These are phyloP conservation scores for Papilio glaucus DNA, from an alignment of 1,140 invertebrate species.

Conservation along the genomic window DNA sequence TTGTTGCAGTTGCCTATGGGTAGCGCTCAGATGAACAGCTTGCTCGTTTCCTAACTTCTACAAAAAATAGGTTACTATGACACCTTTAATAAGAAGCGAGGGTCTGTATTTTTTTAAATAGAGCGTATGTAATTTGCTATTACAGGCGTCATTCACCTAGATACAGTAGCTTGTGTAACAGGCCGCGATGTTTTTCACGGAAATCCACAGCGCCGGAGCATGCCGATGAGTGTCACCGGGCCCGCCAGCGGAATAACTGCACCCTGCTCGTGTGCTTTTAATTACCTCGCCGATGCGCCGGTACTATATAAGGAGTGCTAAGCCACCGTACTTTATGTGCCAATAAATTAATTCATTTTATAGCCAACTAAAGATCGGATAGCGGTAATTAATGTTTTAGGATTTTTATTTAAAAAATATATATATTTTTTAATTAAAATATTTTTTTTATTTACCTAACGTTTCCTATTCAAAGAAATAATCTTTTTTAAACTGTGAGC, in stretches of 20 bases:
- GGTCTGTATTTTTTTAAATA: conserved; percentile 16
- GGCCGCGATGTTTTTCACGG: conserved; percentile 57
- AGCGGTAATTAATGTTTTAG: conserved; percentile 8
- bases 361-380: conserved; percentile 19
- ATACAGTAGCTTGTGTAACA: conserved; percentile 51
- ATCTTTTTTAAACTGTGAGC: too few species aligned
- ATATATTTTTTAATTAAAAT: too few species aligned
- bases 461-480: too few species aligned
- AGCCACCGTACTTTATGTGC: conserved; percentile 19
- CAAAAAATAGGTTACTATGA: neutral
- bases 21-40: too few species aligned
- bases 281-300: conserved; percentile 52
- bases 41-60: too few species aligned
- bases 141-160: conserved; percentile 51
- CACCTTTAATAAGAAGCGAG: neutral
- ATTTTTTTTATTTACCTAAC: too few species aligned
- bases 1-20: too few species aligned
- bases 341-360: conserved; percentile 11
- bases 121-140: conserved; percentile 35
- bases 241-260: conserved; percentile 64
- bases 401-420: conserved; percentile 1
- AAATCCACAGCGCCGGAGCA: conserved; percentile 53
- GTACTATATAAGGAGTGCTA: conserved; percentile 36
- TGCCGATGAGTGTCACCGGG: conserved; percentile 70
- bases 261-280: conserved; percentile 78